A percentile compares a stretch with the other conserved stretches of the same genome.
Conservation (phyloP, 2,113 vertebrate species). For the Phalacrocorax carbo region DNA sequence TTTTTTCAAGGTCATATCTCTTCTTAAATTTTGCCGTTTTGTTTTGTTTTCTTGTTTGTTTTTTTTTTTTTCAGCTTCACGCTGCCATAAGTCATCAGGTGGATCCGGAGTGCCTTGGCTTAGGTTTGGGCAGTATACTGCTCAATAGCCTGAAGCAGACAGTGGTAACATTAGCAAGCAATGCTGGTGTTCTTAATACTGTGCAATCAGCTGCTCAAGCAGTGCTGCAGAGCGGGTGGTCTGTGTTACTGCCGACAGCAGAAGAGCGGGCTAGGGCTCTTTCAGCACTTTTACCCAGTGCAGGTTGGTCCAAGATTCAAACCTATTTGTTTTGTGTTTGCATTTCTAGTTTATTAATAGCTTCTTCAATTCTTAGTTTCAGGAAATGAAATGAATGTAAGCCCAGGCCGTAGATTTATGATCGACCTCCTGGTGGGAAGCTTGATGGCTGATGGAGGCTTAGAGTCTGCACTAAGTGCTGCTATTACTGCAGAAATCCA, state of each 20-base stretch:
- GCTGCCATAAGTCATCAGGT: constrained; percentile 96
- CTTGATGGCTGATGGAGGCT: constrained; percentile 95
- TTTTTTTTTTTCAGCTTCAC: constrained; percentile 81
- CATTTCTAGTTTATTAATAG: background rate
- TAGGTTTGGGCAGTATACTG: constrained; percentile 89
- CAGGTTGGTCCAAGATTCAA: constrained; percentile 72
- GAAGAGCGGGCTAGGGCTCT: constrained; percentile 93
- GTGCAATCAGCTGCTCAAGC: constrained; percentile 93
- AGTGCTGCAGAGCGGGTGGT: constrained; percentile 97
- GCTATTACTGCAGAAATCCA: constrained; percentile 97
- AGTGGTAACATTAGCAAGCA: constrained; percentile 92
- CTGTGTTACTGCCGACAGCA: constrained; percentile 91
- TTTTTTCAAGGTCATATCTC: background rate
- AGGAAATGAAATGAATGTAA: constrained; percentile 92
- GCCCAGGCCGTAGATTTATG: constrained; percentile 95
- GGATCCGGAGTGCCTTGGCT: constrained; percentile 90
- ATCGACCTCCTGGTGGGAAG: constrained; percentile 97
- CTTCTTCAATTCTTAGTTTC: constrained; percentile 74
- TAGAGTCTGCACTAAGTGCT: constrained; percentile 93
- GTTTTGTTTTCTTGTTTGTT: background rate
- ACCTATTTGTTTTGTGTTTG: background rate
- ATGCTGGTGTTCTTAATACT: constrained; percentile 89
- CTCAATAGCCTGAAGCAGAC: constrained; percentile 97
- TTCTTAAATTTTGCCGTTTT: background rate
- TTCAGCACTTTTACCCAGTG: constrained; percentile 90